Evolutionary conservation across 2,888 invertebrate genomes (phyloP), one percentile per base, ranked within the genome.

Genomic region (Dryocosmus kuriphilus): DNA sequence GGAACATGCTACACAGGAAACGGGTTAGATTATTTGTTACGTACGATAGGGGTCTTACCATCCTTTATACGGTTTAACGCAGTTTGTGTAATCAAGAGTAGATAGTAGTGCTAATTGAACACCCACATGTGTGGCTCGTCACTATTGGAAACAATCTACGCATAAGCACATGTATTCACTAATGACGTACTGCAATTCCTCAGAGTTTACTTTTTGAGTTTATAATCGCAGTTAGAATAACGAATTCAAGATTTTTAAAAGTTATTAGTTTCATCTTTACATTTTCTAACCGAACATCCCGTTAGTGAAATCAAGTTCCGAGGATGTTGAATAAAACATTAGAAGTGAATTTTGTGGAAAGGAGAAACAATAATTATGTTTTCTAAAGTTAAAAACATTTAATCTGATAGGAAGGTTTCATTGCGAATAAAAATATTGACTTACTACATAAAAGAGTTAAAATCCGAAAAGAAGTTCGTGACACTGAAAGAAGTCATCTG

Each of bases 1-100:
- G 19, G 19, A 32, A 30, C 19, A 19, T 30, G 61, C 32, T 32
- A 16, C 19, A 62, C 0, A 32, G 32, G 9, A 32, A 30, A 27
- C 32, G 32, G 9, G 32, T 62, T 32, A 62, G 19, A 62, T 62
- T 62, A 62, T 62, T 62, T 62, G 62, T 62, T 62, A 32, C 62
- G 4, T 22, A 41, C 7, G 24, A 67, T 41, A 41, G 41, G 38
- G 41, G 41, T 67, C 41, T 67, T 67, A 67, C 22, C n/a, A 55
- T 55, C 30, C 27, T 32, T 27, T n/a, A 62, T 27, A 30, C 7
- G 30, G 7, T 30, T 61, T 61, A 61, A 61, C 61, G n/a, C 32
- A 62, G 62, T 19, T 32, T 9, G 32, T 38, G 8, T 67, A 24
- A 67, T 67, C 41, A 67, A 41, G 41, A 67, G 27, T 41, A 65